Conservation (phyloP, 2,888 invertebrate genomes). For the Allacma fusca region DNA sequence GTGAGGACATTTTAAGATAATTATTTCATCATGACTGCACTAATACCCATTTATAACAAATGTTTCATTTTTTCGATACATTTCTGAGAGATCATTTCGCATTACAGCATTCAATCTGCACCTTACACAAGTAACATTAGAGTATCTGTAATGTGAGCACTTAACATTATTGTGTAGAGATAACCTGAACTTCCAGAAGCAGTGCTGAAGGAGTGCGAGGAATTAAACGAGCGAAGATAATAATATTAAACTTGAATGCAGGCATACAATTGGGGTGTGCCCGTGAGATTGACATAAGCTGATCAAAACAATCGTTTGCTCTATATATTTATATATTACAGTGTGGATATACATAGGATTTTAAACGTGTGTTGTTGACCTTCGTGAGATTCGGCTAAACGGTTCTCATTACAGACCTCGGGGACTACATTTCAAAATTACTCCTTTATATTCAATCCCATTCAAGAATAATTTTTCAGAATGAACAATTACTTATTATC, state of each 20-base stretch:
- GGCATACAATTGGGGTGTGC: neutral
- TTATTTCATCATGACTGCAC: neutral
- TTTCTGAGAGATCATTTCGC: too few relatives aligned
- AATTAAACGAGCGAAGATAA: too few relatives aligned
- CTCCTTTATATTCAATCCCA: neutral
- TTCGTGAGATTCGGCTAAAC: neutral
- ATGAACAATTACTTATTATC: constrained; percentile 12
- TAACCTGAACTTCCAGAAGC: too few relatives aligned
- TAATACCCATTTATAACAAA: constrained; percentile 2
- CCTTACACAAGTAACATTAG: too few relatives aligned
- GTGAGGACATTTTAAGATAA: neutral
- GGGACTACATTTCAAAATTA: neutral
- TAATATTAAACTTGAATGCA: too few relatives aligned
- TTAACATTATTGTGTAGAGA: too few relatives aligned
- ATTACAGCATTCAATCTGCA: too few relatives aligned
- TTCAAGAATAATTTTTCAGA: neutral
- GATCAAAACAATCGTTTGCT: neutral
- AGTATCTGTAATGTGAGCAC: too few relatives aligned
- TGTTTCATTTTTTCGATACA: too few relatives aligned
- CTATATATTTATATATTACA: neutral
- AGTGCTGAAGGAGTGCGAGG: too few relatives aligned
- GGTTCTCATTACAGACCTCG: neutral
- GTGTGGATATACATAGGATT: neutral
- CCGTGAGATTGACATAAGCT: constrained; percentile 7
- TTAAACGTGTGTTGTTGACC: constrained; percentile 1